Base-by-base conservation (phyloP, 1,140 invertebrate species). In the Bradynema listronoti region DNA sequence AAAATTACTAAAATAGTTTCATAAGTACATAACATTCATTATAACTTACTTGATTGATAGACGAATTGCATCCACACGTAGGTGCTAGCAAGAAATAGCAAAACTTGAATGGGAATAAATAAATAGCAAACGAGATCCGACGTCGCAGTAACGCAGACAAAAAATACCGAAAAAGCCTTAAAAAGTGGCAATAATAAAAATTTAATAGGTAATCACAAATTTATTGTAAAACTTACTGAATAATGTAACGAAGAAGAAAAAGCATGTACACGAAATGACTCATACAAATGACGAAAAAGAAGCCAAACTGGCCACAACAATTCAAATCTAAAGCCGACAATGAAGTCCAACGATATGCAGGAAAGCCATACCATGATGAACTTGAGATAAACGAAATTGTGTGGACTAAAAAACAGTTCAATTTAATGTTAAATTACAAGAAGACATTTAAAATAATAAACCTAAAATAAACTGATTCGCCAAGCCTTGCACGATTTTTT, bases 41-140 rank as follows among this genome's bases (percentile, higher is more conserved):
- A 11, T 16, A 30, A 64, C 80, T 82, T 82, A 90, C 90, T 90
- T 85, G 91, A 92, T 81, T 94, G 90, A 90, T 92, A 95, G 64
- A 94, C 89, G 82, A 92, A 95, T 81, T 97, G 92, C 71, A 96
- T 89, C 92, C 92, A 96, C 58, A 97, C 91, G 81, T 96, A 96
- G 70, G 91, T 95, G 82, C 91, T 94, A 66, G 93, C 92, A 66
- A 89, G 88, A 81, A 97, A 96, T 16, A 68, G 41, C 29, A 69
- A 61, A 19, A 69, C 69, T 61, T 95, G 90, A 67, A 96, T 86
- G 61, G 94, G 94, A 83, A 98, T 94, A 80, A 97, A 94, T 82
- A 97, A 91, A 82, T 92, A 94, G 84, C 91, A 97, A 81, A 97
- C 88, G 85, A 97, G 88, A 82, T 98, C 93, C 71, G 92, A 94